These are phyloP conservation scores for Laspeyria flexula DNA, from an alignment of 2,888 invertebrate genomes.

Conservation along the genomic window DNA sequence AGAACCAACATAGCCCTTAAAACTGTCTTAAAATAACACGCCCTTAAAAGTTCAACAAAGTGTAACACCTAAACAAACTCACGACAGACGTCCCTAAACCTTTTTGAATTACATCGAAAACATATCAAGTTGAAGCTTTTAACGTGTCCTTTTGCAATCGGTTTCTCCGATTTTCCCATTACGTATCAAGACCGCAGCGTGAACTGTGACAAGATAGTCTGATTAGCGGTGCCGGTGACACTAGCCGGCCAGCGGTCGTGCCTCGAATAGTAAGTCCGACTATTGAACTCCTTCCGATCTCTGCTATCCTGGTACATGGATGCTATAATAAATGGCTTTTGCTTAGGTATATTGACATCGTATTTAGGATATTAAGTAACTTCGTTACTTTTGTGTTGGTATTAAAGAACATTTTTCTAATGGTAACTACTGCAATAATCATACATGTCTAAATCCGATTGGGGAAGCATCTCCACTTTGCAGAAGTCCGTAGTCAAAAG, in stretches of 20 bases:
- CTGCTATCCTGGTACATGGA: slow-evolving; percentile 33
- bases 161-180: slow-evolving; percentile 46
- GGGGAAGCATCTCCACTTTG: no score
- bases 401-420: no score
- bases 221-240: slow-evolving; percentile 67
- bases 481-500: no score
- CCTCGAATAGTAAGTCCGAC: slow-evolving; percentile 48
- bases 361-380: slow-evolving; percentile 3
- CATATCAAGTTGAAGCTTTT: slow-evolving; percentile 30
- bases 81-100: slow-evolving; percentile 11
- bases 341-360: slow-evolving; percentile 4
- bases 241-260: slow-evolving; percentile 47
- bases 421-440: no score
- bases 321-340: slow-evolving; percentile 19
- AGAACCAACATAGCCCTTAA: no score
- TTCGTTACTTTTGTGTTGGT: neutral
- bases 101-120: slow-evolving; percentile 29
- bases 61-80: neutral
- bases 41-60: neutral
- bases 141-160: slow-evolving; percentile 31
- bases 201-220: slow-evolving; percentile 60
- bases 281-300: slow-evolving; percentile 30
- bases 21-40: neutral
- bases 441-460: no score
- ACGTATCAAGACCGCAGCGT: slow-evolving; percentile 50